A percentile compares a stretch with the other conserved stretches of the same genome.
phyloP scores from a whole-genome alignment of 64 coral and sea anemone genomes.

The Pachyseris speciosa region DNA sequence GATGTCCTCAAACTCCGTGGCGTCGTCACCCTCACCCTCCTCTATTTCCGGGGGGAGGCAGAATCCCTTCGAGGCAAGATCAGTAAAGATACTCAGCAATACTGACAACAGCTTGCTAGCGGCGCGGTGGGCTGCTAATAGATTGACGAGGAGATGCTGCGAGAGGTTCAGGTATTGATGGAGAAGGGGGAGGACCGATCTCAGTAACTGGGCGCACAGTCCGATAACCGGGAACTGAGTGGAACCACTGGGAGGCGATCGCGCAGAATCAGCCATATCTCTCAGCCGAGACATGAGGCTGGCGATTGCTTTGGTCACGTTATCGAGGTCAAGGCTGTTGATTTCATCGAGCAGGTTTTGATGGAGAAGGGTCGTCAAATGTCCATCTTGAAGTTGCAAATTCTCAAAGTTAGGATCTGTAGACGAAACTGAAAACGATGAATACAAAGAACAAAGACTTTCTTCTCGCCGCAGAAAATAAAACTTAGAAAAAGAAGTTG shows the following conservation, averaged over 20 bases:
- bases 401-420: not conserved
- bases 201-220: not conserved
- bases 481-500: too few relatives aligned
- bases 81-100: conserved; percentile 82
- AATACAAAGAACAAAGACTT: too few relatives aligned
- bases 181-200: conserved; percentile 51
- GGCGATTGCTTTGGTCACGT: not conserved
- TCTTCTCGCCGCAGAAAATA: too few relatives aligned
- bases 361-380: conserved; percentile 50
- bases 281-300: conserved; percentile 26
- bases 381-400: conserved; percentile 31
- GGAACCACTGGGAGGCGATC: not conserved
- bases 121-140: conserved; percentile 71
- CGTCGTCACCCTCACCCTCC: conserved; percentile 75
- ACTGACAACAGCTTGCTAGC: conserved; percentile 90
- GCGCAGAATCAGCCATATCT: not conserved
- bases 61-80: conserved; percentile 79
- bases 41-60: conserved; percentile 95
- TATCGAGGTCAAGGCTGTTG: conserved; percentile 15
- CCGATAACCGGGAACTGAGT: not conserved
- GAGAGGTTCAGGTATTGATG: conserved; percentile 78
- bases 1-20: conserved; percentile 90
- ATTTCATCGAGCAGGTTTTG: conserved; percentile 43
- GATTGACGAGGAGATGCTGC: conserved; percentile 48
- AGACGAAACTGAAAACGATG: not conserved